Evolutionary conservation across 2,888 invertebrate species (phyloP), one percentile per base, ranked within the genome.

Genomic region (Chrysodeixis includens): DNA sequence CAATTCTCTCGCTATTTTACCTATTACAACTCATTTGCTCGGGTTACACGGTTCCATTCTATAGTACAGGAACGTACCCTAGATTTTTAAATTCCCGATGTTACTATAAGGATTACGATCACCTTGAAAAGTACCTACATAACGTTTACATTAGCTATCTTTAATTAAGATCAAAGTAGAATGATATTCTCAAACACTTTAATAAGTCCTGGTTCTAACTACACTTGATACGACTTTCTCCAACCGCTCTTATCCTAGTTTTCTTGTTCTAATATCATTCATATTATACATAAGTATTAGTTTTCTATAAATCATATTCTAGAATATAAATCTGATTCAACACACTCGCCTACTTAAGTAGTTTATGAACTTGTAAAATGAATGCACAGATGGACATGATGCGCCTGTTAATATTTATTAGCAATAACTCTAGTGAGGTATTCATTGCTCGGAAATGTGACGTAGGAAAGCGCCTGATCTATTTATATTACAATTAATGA

Each of bases 381-480:
- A 6, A 6, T 9, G 14, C 10, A 0, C n/a, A 10, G 51, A 35
- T 51, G n/a, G 44, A 14, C 35, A 16, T 7, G 20, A 40, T 14
- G 18, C 52, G 52, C 62, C 62, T 63, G 52, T 22, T 6, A 57
- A 53, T 57, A 63, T 40, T 22, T 44, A 2, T 40, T 52, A 53
- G 56, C 62, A 63, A 57, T 57, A 44, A 20, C 40, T 52, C 20
- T 14, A 1, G 5, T 18, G 20, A 30, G 55, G 14, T 8, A 52
- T n/a, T 57, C 30, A 8, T 57, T 30, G 56, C 62, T 44, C 62
- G 6, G 20, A 49, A 32, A 32, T 49, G 8, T n/a, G 1, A 46
- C 18, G 14, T 32, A 69, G 46, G 3, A 10, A 18, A 10, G 18
- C 18, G 20, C 10, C 46, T 10, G 46, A n/a, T n/a, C 12, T 20